Conservation (phyloP, 2,797 vertebrate genomes). For the Rhadinocentrus ornatus region DNA sequence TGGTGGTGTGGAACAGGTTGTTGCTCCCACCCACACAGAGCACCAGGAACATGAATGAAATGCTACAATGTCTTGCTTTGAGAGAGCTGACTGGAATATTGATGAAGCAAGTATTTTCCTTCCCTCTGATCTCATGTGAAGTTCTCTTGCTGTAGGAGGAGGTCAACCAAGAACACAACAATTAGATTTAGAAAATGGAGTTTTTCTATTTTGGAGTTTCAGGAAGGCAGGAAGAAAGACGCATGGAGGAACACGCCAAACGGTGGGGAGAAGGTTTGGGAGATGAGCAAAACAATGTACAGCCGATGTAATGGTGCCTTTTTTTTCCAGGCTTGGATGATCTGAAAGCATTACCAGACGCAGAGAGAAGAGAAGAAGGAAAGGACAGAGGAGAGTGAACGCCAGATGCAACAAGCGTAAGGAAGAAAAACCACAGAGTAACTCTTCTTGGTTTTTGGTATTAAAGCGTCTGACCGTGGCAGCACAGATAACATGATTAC, state of each 20-base stretch:
- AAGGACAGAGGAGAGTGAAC: conserved; percentile 17
- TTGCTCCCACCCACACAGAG: conserved; percentile 67
- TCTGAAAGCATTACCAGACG: conserved; percentile 72
- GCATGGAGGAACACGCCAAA: conserved; percentile 44
- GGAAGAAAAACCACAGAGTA: neutral
- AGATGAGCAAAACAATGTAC: conserved; percentile 68
- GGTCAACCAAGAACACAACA: conserved; percentile 44
- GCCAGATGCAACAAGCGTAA: no score
- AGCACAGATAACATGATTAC: neutral
- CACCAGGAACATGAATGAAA: conserved; percentile 49
- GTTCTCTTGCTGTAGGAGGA: conserved; percentile 35
- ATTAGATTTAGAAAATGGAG: conserved; percentile 32
- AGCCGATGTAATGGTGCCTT: conserved; percentile 48
- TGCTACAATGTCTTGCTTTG: conserved; percentile 36
- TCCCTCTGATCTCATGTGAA: conserved; percentile 52
- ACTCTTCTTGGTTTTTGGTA: neutral
- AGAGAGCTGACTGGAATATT: conserved; percentile 44
- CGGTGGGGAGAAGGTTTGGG: conserved; percentile 61
- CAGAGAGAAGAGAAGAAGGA: conserved; percentile 15
- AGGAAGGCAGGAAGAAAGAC: conserved; percentile 27
- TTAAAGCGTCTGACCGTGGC: no score
- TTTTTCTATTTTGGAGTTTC: conserved; percentile 43
- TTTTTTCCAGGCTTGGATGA: conserved; percentile 40
- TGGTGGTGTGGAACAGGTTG: conserved; percentile 47
- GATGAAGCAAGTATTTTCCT: conserved; percentile 60